A percentile compares a stretch with the other conserved stretches of the same genome.
phyloP scores from a whole-genome alignment of 2,797 vertebrate genomes.

The Sorex maritimensis region DNA sequence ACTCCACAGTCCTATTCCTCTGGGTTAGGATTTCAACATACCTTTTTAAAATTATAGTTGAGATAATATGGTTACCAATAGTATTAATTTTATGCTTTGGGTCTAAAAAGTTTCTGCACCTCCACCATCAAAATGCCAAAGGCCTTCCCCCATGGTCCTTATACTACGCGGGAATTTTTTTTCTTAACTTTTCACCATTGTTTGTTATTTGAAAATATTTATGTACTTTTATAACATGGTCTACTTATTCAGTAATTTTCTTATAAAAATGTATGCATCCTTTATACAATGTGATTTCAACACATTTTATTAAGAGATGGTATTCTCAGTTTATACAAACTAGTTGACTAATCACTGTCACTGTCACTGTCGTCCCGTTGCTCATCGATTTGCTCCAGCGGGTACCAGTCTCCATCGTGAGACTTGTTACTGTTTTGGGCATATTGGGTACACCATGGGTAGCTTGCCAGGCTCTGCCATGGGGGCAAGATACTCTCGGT shows the following conservation, averaged over 20 bases:
- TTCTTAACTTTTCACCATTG: neutral
- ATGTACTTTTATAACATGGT: neutral
- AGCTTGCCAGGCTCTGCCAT: too few species aligned
- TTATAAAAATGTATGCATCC: neutral
- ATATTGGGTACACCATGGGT: too few species aligned
- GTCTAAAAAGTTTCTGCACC: too few species aligned
- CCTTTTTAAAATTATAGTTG: neutral
- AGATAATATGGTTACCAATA: too few species aligned
- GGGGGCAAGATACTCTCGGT: too few species aligned
- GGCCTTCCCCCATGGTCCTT: too few species aligned
- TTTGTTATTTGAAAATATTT: neutral
- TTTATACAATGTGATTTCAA: slow-evolving; percentile 55
- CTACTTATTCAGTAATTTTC: slow-evolving; percentile 50
- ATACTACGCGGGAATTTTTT: neutral
- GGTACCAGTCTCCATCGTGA: too few species aligned
- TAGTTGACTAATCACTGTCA: slow-evolving; percentile 43
- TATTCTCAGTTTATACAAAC: slow-evolving; percentile 39
- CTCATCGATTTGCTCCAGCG: too few species aligned
- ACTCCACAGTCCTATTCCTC: neutral
- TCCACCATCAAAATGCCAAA: too few species aligned
- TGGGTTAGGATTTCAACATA: slow-evolving; percentile 6
- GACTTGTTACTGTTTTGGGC: too few species aligned
- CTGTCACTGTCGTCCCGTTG: too few species aligned
- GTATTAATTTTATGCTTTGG: too few species aligned
- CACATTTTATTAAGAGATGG: slow-evolving; percentile 47